These are phyloP conservation scores for Beris chalybata DNA, from an alignment of 2,888 invertebrate genomes.

Conservation along the genomic window DNA sequence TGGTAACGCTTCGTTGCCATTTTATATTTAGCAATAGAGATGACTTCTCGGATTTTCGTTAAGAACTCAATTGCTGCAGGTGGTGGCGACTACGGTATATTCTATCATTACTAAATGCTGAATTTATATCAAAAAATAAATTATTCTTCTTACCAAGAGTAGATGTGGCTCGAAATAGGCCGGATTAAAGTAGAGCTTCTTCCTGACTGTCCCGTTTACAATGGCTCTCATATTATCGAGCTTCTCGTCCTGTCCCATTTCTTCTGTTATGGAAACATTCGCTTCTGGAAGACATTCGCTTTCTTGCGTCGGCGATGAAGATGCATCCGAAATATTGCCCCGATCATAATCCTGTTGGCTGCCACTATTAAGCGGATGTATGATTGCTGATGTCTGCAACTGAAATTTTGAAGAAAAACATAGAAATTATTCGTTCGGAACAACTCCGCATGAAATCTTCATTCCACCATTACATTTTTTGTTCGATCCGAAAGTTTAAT, in stretches of 20 bases:
- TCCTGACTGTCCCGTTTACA: slow-evolving; percentile 68
- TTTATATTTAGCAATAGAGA: slow-evolving; percentile 85
- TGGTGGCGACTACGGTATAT: slow-evolving; percentile 72
- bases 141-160: slow-evolving; percentile 65
- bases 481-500: slow-evolving; percentile 43
- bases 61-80: slow-evolving; percentile 88
- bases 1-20: slow-evolving; percentile 80
- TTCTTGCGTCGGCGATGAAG: slow-evolving; percentile 53
- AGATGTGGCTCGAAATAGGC: slow-evolving; percentile 89
- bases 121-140: neutral
- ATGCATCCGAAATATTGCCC: slow-evolving; percentile 44
- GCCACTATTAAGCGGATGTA: slow-evolving; percentile 63
- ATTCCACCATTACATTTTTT: slow-evolving; percentile 49
- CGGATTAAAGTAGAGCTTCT: slow-evolving; percentile 86
- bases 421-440: neutral
- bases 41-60: slow-evolving; percentile 86
- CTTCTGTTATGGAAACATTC: slow-evolving; percentile 83
- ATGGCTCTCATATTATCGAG: slow-evolving; percentile 67
- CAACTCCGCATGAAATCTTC: neutral
- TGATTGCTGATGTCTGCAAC: slow-evolving; percentile 69
- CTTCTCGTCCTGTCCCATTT: slow-evolving; percentile 65
- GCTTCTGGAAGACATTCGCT: slow-evolving; percentile 77
- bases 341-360: slow-evolving; percentile 40
- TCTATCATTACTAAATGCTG: slow-evolving; percentile 2
- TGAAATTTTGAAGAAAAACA: slow-evolving; percentile 40